phyloP scores from a whole-genome alignment of 2,113 vertebrate species.

The Datnioides undecimradiatus region DNA sequence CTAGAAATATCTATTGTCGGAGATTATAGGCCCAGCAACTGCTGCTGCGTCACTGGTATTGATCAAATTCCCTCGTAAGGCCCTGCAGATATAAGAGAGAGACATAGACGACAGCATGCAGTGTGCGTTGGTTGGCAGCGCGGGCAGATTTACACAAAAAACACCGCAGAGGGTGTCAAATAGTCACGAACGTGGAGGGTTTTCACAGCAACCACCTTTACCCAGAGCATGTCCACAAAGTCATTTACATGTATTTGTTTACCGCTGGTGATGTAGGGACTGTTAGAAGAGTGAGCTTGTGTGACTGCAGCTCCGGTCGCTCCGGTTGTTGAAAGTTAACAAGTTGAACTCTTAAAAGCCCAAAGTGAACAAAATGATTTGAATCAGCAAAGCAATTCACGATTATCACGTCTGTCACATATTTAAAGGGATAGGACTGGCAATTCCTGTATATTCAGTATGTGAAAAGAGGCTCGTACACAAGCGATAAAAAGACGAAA shows the following conservation, averaged over 20 bases:
- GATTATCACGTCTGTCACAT: no score
- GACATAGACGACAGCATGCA: neutral
- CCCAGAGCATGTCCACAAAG: conserved; percentile 5
- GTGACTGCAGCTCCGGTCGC: neutral
- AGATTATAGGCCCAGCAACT: conserved; percentile 5
- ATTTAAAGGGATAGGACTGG: no score
- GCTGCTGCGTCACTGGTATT: conserved; percentile 26
- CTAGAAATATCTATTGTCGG: neutral
- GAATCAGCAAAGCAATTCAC: no score
- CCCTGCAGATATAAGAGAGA: neutral
- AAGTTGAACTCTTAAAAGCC: neutral
- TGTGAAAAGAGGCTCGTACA: no score
- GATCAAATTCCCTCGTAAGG: conserved; percentile 22
- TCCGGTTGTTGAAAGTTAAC: no score
- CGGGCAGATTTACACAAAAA: no score
- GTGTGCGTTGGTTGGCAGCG: neutral
- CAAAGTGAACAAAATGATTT: neutral
- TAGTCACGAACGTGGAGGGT: no score
- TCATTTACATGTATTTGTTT: conserved; percentile 8
- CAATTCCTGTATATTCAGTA: no score
- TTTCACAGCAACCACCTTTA: no score
- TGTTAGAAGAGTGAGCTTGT: no score
- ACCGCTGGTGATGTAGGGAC: no score
- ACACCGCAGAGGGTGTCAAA: neutral
- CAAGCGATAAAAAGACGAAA: no score